Percentiles rank a stretch among this genome's conserved stretches.
phyloP scores from a whole-genome alignment of 2,797 vertebrate genomes.

The Poeciliopsis paucimaculata region DNA sequence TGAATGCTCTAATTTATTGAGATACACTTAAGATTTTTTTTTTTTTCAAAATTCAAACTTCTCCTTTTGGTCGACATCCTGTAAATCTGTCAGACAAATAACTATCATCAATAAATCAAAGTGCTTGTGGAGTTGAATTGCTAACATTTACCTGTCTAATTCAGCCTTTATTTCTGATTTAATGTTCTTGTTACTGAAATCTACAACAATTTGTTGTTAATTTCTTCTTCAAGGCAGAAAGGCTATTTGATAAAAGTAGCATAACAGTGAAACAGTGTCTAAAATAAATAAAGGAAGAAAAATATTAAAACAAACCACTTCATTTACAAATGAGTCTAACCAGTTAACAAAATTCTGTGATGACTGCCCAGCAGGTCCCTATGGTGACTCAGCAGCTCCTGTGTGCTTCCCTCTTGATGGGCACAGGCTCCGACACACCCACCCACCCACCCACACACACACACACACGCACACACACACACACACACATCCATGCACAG shows the following conservation, averaged over 20 bases:
- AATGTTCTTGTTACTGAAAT: background rate
- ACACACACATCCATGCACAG: conserved; percentile 38
- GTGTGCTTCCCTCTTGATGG: conserved; percentile 47
- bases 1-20: background rate
- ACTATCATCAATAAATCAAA: background rate
- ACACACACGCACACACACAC: conserved; percentile 49
- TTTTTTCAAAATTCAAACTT: background rate
- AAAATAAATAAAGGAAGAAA: background rate
- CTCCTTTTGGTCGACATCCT: background rate
- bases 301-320: background rate
- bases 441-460: conserved; percentile 50
- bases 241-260: background rate
- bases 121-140: background rate
- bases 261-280: background rate
- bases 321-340: conserved; percentile 8
- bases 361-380: conserved; percentile 61
- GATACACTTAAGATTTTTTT: background rate
- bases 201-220: background rate
- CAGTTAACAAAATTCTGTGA: conserved; percentile 51
- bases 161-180: background rate
- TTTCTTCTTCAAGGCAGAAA: background rate
- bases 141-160: background rate
- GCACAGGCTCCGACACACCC: conserved; percentile 42
- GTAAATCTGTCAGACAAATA: background rate
- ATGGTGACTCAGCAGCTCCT: conserved; percentile 78